Base-by-base conservation (phyloP, 2,113 vertebrate species). In the Acinonyx jubatus region DNA sequence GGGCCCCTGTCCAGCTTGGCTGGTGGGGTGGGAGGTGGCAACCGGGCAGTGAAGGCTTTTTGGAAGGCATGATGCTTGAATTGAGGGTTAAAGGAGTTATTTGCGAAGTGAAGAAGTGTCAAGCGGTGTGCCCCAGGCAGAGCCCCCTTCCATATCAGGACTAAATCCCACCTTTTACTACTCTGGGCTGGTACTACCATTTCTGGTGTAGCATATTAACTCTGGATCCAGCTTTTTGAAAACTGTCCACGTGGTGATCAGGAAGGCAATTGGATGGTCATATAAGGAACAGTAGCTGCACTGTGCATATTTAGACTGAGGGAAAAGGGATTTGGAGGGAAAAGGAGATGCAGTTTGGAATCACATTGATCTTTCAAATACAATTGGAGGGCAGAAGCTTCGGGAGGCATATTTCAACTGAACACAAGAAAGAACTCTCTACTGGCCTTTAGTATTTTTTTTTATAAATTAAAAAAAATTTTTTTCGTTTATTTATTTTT, bases 21-120 rank as follows among this genome's bases (percentile, higher is more conserved):
- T 41, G 21, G 19, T 76, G 57, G n/a, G 55, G 11, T 4, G 6
- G 3, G 8, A 27, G n/a, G 15, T 25, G 25, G 48, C 1, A 10
- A 19, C n/a, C 27, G 69, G 79, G n/a, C 65, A 95, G 96, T 65
- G 78, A 92, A 45, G n/a, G n/a, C 33, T 93, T 69, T 86, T 50
- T 13, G 81, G 65, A 57, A 93, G 19, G 21, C 21, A 38, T 41
- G 66, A 16, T 95, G 88, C 45, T 31, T 48, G 90, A 79, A 27
- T 66, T 79, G 31, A 93, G 69, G 36, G n/a, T 86, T 45, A 65
- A n/a, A 66, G 73, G 33, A 65, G 36, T 13, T 23, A 25, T 80
- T 65, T 52, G 45, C 25, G 12, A 91, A 94, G 76, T 18, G 15
- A 61, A 73, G 57, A 65, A 41, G 12, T 36, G 33, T 57, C 57